Evolutionary conservation across 2,797 vertebrate species (phyloP).

Genomic region (Sebastolobus alascanus): DNA sequence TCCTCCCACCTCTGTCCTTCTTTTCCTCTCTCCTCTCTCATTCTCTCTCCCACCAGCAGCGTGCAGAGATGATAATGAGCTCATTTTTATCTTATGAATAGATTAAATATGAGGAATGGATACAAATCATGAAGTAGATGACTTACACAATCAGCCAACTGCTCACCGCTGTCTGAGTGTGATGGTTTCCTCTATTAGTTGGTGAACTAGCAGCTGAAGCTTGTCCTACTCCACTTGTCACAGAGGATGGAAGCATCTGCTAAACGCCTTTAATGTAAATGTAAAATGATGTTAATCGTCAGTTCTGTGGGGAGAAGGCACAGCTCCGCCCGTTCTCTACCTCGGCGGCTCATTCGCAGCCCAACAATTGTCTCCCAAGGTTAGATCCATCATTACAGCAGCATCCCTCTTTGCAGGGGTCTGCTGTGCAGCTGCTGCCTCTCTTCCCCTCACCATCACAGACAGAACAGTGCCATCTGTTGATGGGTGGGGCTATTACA

Average conservation of each 20-base stretch:
- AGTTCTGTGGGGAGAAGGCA: constrained; percentile 45
- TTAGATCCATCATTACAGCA: constrained; percentile 67
- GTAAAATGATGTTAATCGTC: constrained; percentile 68
- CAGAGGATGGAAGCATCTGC: constrained; percentile 35
- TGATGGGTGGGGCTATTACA: constrained; percentile 75
- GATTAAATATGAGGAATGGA: not conserved
- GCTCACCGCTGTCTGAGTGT: not conserved
- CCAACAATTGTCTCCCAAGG: constrained; percentile 64
- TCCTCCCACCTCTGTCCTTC: constrained; percentile 2
- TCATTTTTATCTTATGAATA: not conserved
- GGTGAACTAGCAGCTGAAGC: constrained; percentile 12
- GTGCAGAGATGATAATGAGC: constrained; percentile 24
- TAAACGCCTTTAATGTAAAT: constrained; percentile 54
- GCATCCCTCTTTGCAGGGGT: constrained; percentile 44
- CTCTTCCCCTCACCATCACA: constrained; percentile 67
- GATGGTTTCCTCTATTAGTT: not conserved
- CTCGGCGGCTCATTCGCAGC: constrained; percentile 59
- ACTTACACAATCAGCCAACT: not conserved
- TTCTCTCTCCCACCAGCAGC: constrained; percentile 21
- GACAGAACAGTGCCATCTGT: constrained; percentile 85
- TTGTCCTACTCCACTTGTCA: not conserved
- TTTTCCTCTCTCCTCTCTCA: not conserved
- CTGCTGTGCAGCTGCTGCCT: constrained; percentile 43
- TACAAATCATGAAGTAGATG: not conserved
- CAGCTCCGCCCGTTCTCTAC: constrained; percentile 44